Evolutionary conservation across 2,113 vertebrate genomes (phyloP).

Genomic region (Panthera leo): DNA sequence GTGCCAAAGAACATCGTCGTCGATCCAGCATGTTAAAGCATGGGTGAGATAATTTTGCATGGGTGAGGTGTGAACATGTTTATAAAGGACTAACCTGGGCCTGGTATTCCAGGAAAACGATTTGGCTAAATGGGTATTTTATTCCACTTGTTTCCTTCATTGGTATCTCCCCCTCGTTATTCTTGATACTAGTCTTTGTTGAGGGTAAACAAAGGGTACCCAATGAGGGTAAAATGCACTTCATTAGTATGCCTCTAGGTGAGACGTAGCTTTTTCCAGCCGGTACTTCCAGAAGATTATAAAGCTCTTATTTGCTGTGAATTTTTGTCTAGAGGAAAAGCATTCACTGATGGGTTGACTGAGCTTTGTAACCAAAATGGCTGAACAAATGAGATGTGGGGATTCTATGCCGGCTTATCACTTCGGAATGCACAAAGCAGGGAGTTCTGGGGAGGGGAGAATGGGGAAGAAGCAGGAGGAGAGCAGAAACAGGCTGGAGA

Average conservation of each 20-base stretch:
- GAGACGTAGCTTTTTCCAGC: conserved; percentile 36
- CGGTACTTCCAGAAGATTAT: conserved; percentile 61
- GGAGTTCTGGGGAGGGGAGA: conserved; percentile 49
- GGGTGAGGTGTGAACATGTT: conserved; percentile 76
- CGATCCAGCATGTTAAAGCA: conserved; percentile 65
- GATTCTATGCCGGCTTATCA: conserved; percentile 57
- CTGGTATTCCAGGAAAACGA: conserved; percentile 72
- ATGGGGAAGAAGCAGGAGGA: conserved; percentile 51
- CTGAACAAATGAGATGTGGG: conserved; percentile 56
- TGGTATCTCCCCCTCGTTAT: conserved; percentile 60
- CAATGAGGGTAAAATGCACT: not conserved
- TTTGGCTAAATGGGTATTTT: conserved; percentile 77
- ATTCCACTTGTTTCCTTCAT: conserved; percentile 71
- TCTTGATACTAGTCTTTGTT: conserved; percentile 70
- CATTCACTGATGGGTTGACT: conserved; percentile 39
- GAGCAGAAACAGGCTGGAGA: conserved; percentile 71
- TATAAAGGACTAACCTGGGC: conserved; percentile 79
- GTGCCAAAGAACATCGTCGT: conserved; percentile 63
- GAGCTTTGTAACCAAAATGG: conserved; percentile 61
- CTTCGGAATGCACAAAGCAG: conserved; percentile 54
- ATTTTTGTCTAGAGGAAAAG: conserved; percentile 62
- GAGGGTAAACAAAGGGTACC: not conserved
- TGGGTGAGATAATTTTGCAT: conserved; percentile 73
- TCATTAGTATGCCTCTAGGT: conserved; percentile 62
- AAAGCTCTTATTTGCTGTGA: conserved; percentile 57